A percentile compares a stretch with the other conserved stretches of the same genome.
These are phyloP conservation scores for Aricia artaxerxes DNA, from an alignment of 2,888 invertebrate genomes.

Conservation along the genomic window DNA sequence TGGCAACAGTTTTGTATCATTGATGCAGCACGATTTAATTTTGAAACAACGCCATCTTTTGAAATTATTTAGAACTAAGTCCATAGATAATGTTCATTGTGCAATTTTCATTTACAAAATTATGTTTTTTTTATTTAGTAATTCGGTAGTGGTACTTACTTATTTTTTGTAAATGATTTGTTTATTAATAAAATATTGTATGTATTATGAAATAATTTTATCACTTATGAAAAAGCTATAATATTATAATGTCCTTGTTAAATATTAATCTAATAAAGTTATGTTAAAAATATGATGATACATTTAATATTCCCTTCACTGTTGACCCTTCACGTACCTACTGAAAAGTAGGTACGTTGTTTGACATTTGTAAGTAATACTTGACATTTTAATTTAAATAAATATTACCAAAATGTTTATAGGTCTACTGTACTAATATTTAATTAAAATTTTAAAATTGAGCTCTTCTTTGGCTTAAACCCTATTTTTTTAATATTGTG, in stretches of 20 bases:
- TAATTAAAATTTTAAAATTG: too few relatives aligned
- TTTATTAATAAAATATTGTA: constrained; percentile 34
- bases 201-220: constrained; percentile 37
- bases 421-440: too few relatives aligned
- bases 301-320: too few relatives aligned
- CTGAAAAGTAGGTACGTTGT: too few relatives aligned
- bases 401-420: too few relatives aligned
- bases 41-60: background rate
- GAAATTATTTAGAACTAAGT: constrained; percentile 4
- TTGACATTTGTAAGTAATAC: too few relatives aligned
- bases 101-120: constrained; percentile 29
- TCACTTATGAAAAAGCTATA: constrained; percentile 49
- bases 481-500: too few relatives aligned
- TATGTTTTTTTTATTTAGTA: background rate
- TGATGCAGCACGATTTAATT: constrained; percentile 1
- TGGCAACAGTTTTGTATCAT: background rate
- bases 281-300: constrained; percentile 58
- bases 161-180: background rate
- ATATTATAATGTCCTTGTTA: constrained; percentile 66
- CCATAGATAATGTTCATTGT: constrained; percentile 1
- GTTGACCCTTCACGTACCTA: too few relatives aligned
- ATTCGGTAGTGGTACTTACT: constrained; percentile 25
- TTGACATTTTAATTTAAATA: too few relatives aligned
- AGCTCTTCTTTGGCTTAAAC: too few relatives aligned
- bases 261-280: constrained; percentile 75